Conservation (phyloP, 2,888 invertebrate genomes). For the Fissipunctia ypsillon region DNA sequence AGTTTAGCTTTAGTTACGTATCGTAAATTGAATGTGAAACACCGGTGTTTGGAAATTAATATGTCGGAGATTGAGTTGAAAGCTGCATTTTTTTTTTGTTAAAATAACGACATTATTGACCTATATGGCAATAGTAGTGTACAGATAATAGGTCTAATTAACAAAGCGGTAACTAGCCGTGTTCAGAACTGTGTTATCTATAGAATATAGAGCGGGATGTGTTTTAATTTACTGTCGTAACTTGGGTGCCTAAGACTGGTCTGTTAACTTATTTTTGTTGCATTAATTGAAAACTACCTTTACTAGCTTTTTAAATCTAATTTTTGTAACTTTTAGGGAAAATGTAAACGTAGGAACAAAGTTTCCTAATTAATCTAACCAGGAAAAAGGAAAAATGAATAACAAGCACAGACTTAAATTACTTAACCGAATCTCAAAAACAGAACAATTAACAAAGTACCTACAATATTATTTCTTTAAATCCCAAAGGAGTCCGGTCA, state of each 20-base stretch:
- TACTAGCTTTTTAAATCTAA: background rate
- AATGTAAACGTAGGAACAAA: background rate
- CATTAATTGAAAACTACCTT: background rate
- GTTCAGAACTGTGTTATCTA: background rate
- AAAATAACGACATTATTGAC: too few relatives aligned
- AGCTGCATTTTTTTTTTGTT: background rate
- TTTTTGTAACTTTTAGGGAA: background rate
- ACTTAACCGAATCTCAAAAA: background rate
- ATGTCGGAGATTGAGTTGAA: background rate
- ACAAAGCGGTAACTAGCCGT: background rate
- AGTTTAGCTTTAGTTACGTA: background rate
- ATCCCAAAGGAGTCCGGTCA: background rate
- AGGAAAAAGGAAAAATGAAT: background rate
- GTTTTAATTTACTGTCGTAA: background rate
- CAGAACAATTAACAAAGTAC: background rate
- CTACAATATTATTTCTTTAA: slow-evolving; percentile 21
- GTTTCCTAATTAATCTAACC: background rate
- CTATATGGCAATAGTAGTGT: too few relatives aligned
- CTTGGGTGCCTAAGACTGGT: background rate
- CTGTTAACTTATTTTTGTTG: background rate
- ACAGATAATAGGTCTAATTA: too few relatives aligned
- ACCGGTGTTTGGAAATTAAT: background rate
- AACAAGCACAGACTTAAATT: background rate
- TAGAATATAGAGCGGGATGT: background rate
- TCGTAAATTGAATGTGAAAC: background rate